A percentile compares a stretch with the other conserved stretches of the same genome.
These are phyloP conservation scores for Oasisia sp. DNA, from an alignment of 2,888 invertebrate genomes.

Conservation along the genomic window DNA sequence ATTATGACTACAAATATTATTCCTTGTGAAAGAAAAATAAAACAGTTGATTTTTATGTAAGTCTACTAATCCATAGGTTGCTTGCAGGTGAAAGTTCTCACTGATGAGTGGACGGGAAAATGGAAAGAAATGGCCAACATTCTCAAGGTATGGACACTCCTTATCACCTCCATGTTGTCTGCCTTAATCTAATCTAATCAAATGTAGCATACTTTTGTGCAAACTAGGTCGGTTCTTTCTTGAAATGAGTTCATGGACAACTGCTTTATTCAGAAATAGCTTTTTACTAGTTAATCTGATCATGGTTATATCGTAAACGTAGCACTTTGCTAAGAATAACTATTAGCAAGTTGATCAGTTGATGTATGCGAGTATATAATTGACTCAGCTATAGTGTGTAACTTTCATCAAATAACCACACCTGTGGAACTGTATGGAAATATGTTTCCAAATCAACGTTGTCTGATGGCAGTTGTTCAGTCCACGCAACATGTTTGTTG, in stretches of 20 bases:
- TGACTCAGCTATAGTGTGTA: not conserved
- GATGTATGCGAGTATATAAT: not conserved
- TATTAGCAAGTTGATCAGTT: not conserved
- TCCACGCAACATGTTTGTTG: not conserved
- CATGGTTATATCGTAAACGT: not conserved
- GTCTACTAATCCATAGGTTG: not conserved
- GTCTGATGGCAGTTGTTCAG: not conserved
- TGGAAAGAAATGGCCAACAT: conserved; percentile 77
- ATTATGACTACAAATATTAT: too few species aligned
- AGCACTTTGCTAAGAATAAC: not conserved
- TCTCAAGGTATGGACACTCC: conserved; percentile 48
- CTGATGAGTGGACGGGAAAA: conserved; percentile 89
- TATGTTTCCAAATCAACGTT: too few species aligned
- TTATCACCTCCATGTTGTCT: not conserved
- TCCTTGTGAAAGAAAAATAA: too few species aligned
- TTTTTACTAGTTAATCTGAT: not conserved
- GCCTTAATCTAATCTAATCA: too few species aligned
- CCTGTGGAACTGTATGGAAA: too few species aligned
- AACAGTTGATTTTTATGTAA: too few species aligned
- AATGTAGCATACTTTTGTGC: too few species aligned
- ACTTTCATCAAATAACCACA: too few species aligned
- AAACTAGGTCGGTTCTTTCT: too few species aligned
- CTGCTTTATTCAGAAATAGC: too few species aligned
- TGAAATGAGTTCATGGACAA: too few species aligned
- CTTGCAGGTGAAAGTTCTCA: conserved; percentile 69